A percentile compares a stretch with the other conserved stretches of the same genome.
These are phyloP conservation scores for Leptogaster cylindrica DNA, from an alignment of 2,888 invertebrate species.

Conservation along the genomic window DNA sequence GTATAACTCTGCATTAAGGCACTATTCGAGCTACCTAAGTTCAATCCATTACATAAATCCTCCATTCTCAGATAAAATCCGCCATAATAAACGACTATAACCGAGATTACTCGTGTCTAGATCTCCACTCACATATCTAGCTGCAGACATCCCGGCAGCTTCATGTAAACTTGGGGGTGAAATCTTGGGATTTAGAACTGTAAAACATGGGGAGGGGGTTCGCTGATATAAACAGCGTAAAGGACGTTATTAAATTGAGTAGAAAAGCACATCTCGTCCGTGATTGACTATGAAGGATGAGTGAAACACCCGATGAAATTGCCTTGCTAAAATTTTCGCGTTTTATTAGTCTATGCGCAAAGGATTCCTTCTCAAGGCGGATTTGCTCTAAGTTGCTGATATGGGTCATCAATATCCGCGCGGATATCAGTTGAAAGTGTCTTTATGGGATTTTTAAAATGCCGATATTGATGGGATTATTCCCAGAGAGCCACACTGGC, in stretches of 20 bases:
- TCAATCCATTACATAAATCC: slow-evolving; percentile 39
- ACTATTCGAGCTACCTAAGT: slow-evolving; percentile 17
- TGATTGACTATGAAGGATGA: slow-evolving; percentile 40
- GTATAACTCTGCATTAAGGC: slow-evolving; percentile 30
- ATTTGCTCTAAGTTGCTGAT: slow-evolving; percentile 17
- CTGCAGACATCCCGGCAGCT: slow-evolving; percentile 17
- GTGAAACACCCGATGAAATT: slow-evolving; percentile 17
- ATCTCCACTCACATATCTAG: slow-evolving; percentile 26
- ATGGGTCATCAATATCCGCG: slow-evolving; percentile 32
- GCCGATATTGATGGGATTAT: slow-evolving; percentile 15
- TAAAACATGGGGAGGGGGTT: neutral
- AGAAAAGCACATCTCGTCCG: slow-evolving; percentile 39
- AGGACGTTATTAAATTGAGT: slow-evolving; percentile 39
- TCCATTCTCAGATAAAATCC: slow-evolving; percentile 33
- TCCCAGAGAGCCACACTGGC: neutral
- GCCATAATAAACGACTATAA: slow-evolving; percentile 39
- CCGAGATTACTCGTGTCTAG: slow-evolving; percentile 34
- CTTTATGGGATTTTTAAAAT: slow-evolving; percentile 21
- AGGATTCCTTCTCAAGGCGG: slow-evolving; percentile 21
- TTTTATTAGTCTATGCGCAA: slow-evolving; percentile 21
- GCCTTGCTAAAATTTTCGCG: slow-evolving; percentile 36
- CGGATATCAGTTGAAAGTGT: slow-evolving; percentile 13
- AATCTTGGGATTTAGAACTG: slow-evolving; percentile 4
- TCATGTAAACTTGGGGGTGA: slow-evolving; percentile 20
- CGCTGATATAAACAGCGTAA: slow-evolving; percentile 32